Base-by-base conservation (phyloP, 2,888 invertebrate genomes). In the Caenorhabditis plicata region DNA sequence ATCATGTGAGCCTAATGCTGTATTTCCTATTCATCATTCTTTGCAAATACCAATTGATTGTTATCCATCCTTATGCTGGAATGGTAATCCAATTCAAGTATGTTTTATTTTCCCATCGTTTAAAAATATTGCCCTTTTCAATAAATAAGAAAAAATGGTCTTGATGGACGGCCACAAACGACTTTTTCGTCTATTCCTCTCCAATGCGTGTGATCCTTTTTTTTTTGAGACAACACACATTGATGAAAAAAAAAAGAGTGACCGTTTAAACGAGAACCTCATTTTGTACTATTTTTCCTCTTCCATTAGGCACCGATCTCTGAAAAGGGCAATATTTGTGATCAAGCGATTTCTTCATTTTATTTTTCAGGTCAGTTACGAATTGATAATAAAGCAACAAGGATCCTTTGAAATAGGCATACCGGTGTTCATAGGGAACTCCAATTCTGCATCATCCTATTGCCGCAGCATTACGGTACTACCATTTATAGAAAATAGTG, bases 331-430 rank as follows among this genome's bases (percentile, higher is more conserved):
- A 15, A 41, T 27, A 41, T 15, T 39, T 23, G 3, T 23, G 7
- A 7, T 39, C 22, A 22, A 5, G 27, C 17, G 43, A n/a, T n/a
- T n/a, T n/a, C n/a, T n/a, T n/a, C n/a, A n/a, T n/a, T n/a, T n/a
- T n/a, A n/a, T 35, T 13, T 48, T 53, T 23, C 31, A 66, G 62
- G 63, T 67, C 0, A 44, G 57, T 35, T 68, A 68, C 31, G 58
- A 58, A 22, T 39, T 68, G 5, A 17, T 68, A 8, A 52, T 64
- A 11, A 56, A 57, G 9, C 52, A 53, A n/a, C 25, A 61, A 1
- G 64, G 64, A 13, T 43, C 49, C 15, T 68, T 68, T 29, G 68
- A 68, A 44, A 56, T 68, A 3, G 68, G 64, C 17, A 51, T 54
- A 4, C 64, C 68, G 26, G 53, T 68, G 23, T 62, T 61, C 22